Conservation (phyloP, 2,113 vertebrate genomes). For the Crotophaga sulcirostris region DNA sequence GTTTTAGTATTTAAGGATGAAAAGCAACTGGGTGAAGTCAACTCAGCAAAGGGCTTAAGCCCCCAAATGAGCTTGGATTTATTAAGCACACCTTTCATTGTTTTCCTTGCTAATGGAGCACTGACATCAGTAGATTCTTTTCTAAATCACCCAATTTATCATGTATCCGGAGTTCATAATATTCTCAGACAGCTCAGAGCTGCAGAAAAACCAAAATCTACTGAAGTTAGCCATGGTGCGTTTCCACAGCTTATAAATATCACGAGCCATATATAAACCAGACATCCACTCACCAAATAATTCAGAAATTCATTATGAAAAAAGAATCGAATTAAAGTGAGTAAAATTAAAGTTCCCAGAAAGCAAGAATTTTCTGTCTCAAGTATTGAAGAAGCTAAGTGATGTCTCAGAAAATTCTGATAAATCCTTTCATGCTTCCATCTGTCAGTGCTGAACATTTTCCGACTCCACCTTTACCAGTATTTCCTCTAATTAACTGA, state of each 20-base stretch:
- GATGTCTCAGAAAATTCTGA: background rate
- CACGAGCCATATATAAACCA: background rate
- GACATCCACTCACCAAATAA: background rate
- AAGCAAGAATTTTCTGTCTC: background rate
- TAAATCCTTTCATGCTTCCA: background rate
- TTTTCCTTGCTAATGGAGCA: background rate
- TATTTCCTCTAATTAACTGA: background rate
- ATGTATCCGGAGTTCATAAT: background rate
- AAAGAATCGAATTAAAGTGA: background rate
- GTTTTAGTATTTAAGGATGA: background rate
- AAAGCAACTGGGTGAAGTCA: background rate
- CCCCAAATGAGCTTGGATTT: background rate
- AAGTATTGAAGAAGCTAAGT: background rate
- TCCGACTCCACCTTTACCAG: background rate
- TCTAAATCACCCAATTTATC: background rate
- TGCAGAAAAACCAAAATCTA: background rate
- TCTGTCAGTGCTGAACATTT: background rate
- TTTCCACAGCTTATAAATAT: background rate
- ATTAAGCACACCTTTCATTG: background rate
- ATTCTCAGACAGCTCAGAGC: background rate
- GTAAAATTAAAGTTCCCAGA: background rate
- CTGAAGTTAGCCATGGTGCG: background rate
- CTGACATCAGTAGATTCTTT: background rate
- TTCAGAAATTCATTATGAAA: background rate
- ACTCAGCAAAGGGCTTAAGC: background rate